Base-by-base conservation (phyloP, 2,797 vertebrate species). In the Sylvia borin region DNA sequence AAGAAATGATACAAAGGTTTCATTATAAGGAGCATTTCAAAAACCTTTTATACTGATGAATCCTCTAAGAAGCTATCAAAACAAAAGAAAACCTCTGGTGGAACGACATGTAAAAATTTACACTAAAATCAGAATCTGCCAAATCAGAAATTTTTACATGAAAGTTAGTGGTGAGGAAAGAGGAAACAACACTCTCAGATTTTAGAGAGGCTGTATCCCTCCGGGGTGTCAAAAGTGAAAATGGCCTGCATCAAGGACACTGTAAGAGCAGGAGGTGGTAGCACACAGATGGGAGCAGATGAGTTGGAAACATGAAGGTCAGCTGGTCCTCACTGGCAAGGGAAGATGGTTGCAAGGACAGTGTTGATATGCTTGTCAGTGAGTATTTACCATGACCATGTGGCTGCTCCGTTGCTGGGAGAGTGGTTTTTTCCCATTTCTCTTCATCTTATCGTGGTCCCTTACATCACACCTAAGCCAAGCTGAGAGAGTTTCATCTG, bases 231-330 rank as follows among this genome's bases (percentile, higher is more conserved):
- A 51, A 55, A 85, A 88, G 4, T 29, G 26, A 81, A 66, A 67
- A 20, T 9, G 0, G 1, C 12, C 47, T 70, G 58, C 47, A 88
- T 31, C 45, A 73, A 51, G 3, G 9, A 34, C 40, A 53, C 26
- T 51, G 62, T 19, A 58, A 91, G 40, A 36, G 48, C 40, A 66
- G n/a, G 4, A 29, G 8, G 6, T 4, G 4, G 45, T 24, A 55
- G 27, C 42, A 47, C 0, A 0, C 21, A 48, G 51, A 58, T 3
- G 0, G 34, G 29, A 87, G 29, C 0, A 1, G 55, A n/a, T 7
- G 14, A 38, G 29, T 2, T 1, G 0, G 36, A 85, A 74, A 61
- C 13, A 16, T 1, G 50, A 88, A 64, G 45, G 67, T 78, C 85
- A 83, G 45, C 18, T 20, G 38, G 29, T 73, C 70, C 61, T 92